phyloP scores from a whole-genome alignment of 2,888 invertebrate genomes.

The Scaptomyza tumidula region DNA sequence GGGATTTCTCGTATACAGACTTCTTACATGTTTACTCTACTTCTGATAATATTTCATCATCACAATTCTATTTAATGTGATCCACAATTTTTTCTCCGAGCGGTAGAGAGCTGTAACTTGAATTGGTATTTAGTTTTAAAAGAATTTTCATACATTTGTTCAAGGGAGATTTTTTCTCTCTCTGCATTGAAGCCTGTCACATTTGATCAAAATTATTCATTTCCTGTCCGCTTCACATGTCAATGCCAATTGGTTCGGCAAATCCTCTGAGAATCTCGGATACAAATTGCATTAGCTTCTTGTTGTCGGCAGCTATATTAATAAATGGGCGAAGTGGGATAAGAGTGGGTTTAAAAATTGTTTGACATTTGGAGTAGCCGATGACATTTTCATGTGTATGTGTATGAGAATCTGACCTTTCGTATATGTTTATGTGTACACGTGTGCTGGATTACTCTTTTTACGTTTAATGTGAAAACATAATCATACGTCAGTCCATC shows the following conservation, averaged over 20 bases:
- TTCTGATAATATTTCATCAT: too few species aligned
- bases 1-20: too few species aligned
- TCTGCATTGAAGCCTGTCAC: conserved; percentile 4
- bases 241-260: conserved; percentile 33
- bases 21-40: too few species aligned
- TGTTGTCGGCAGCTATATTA: conserved; percentile 53
- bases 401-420: conserved; percentile 11
- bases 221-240: conserved; percentile 33
- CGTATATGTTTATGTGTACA: conserved; percentile 1
- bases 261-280: conserved; percentile 37
- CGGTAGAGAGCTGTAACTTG: too few species aligned
- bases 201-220: conserved; percentile 28
- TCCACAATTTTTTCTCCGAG: too few species aligned
- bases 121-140: too few species aligned
- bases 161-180: conserved; percentile 1
- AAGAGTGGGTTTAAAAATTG: background rate
- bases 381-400: conserved; percentile 54
- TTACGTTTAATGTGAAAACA: conserved; percentile 64
- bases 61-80: too few species aligned
- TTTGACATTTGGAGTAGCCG: conserved; percentile 47
- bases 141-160: too few species aligned
- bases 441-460: conserved; percentile 43
- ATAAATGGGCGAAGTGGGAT: conserved; percentile 47
- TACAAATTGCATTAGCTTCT: conserved; percentile 58
- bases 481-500: conserved; percentile 47